Percentiles rank a stretch among this genome's conserved stretches.
Evolutionary conservation across 2,888 invertebrate species (phyloP).

Genomic region (Hemicrepidius hirtus): DNA sequence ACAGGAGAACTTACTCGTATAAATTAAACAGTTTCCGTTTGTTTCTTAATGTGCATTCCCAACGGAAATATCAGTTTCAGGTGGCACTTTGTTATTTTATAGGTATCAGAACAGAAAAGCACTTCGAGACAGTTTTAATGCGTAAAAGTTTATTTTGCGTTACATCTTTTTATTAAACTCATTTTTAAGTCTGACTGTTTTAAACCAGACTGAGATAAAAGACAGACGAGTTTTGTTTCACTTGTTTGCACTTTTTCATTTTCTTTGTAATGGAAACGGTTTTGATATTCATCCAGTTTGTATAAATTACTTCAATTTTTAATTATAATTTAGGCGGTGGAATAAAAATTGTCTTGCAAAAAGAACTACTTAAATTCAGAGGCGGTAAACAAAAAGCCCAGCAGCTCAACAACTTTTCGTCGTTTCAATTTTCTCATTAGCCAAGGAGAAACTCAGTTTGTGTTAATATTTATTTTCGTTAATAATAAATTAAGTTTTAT

Average conservation of each 20-base stretch:
- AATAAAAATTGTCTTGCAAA: no score
- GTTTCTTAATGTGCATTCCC: conserved; percentile 15
- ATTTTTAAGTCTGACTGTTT: background rate
- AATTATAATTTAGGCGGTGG: no score
- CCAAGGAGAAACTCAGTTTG: background rate
- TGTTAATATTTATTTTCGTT: background rate
- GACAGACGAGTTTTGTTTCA: background rate
- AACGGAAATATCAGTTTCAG: conserved; percentile 8
- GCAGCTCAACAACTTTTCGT: no score
- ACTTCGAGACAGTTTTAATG: background rate
- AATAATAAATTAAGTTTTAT: no score
- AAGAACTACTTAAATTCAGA: no score
- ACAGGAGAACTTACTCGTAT: conserved; percentile 2
- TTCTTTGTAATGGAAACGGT: no score
- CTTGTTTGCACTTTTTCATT: background rate
- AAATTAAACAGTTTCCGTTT: conserved; percentile 13
- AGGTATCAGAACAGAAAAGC: background rate
- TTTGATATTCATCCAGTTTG: no score
- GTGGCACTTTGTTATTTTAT: background rate
- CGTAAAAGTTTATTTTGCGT: background rate
- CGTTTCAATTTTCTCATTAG: background rate
- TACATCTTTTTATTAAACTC: background rate
- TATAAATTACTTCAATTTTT: no score
- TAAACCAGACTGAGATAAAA: no score
- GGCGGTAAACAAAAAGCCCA: no score